These are phyloP conservation scores for Puffinus mauretanicus DNA, from an alignment of 2,113 vertebrate species.

Conservation along the genomic window DNA sequence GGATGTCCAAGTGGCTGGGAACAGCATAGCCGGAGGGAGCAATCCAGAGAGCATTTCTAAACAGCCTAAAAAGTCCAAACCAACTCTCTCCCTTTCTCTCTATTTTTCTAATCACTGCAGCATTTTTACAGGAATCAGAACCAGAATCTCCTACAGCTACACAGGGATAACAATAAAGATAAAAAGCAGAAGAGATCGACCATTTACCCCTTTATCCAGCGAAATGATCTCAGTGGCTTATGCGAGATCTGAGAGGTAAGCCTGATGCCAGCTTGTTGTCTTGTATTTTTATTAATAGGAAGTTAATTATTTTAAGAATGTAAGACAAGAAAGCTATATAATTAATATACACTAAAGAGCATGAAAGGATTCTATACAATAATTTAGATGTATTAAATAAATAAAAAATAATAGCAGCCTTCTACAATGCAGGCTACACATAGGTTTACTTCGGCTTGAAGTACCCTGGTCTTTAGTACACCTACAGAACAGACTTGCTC, in stretches of 20 bases:
- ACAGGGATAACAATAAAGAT: background rate
- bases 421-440: conserved; percentile 90
- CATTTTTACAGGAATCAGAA: background rate
- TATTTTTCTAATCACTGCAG: background rate
- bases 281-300: conserved; percentile 69
- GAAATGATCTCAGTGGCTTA: background rate
- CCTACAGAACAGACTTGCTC: conserved; percentile 80
- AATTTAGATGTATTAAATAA: conserved; percentile 89
- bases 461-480: conserved; percentile 85
- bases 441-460: conserved; percentile 85
- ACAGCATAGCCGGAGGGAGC: background rate
- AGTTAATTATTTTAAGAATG: conserved; percentile 73
- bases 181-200: background rate
- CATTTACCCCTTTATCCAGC: background rate
- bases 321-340: conserved; percentile 26
- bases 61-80: background rate
- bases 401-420: conserved; percentile 86
- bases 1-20: background rate
- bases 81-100: background rate
- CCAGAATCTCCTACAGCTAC: background rate
- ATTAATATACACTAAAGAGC: conserved; percentile 46
- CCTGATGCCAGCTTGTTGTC: background rate
- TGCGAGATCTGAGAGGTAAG: background rate
- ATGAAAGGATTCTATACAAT: conserved; percentile 68
- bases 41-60: background rate